These are phyloP conservation scores for Argya squamiceps DNA, from an alignment of 2,797 vertebrate species.

Conservation along the genomic window DNA sequence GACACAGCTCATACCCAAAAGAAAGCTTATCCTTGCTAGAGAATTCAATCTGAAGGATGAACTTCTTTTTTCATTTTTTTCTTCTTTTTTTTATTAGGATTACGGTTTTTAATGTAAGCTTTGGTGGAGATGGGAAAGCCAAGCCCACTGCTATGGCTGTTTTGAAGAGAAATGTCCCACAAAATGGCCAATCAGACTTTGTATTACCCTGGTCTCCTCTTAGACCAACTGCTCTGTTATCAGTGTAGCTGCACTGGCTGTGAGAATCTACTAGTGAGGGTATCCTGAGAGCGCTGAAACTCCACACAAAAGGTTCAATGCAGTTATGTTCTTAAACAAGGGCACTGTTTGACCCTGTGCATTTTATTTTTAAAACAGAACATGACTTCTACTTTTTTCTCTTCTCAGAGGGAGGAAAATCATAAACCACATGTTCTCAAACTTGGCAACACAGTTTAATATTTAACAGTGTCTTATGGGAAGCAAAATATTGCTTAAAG, in stretches of 20 bases:
- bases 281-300: fast-evolving
- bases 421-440: not conserved
- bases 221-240: not conserved
- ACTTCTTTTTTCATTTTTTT: fast-evolving
- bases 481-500: not conserved
- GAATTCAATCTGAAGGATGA: not conserved
- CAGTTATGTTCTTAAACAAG: not conserved
- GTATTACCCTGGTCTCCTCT: not conserved
- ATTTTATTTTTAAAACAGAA: not conserved
- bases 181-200: not conserved
- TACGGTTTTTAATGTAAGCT: not conserved
- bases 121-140: not conserved
- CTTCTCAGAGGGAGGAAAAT: not conserved
- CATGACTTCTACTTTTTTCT: not conserved
- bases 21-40: not conserved
- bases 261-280: not conserved
- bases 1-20: not conserved
- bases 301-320: not conserved
- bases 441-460: not conserved
- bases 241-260: not conserved
- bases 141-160: not conserved
- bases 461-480: not conserved
- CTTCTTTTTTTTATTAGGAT: not conserved
- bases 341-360: not conserved
- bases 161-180: not conserved